These are phyloP conservation scores for Elachura formosa DNA, from an alignment of 2,113 vertebrate species.

Conservation along the genomic window DNA sequence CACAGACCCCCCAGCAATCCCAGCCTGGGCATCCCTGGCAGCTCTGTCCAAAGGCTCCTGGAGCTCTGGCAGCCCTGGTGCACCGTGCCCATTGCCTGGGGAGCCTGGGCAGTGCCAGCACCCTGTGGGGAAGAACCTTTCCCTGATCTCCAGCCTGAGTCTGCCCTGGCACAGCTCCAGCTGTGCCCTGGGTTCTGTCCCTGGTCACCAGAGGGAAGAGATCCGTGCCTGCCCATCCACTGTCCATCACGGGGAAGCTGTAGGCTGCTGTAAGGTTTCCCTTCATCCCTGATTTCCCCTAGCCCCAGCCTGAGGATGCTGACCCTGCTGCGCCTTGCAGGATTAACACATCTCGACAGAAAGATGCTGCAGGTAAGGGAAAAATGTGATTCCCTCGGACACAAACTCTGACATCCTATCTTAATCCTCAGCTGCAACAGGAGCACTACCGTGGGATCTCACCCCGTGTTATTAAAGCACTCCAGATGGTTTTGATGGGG, in stretches of 20 bases:
- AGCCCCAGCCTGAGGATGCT: neutral
- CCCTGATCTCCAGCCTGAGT: accelerated
- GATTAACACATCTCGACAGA: neutral
- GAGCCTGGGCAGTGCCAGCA: neutral
- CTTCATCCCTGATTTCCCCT: neutral
- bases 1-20: neutral
- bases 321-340: neutral
- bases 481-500: slow-evolving; percentile 52
- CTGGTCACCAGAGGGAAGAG: neutral
- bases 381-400: neutral
- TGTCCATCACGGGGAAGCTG: accelerated
- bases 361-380: neutral
- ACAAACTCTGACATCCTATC: neutral
- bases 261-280: neutral
- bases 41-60: accelerated
- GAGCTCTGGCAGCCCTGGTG: neutral
- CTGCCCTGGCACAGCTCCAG: neutral
- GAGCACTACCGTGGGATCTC: neutral
- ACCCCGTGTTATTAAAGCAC: slow-evolving; percentile 3
- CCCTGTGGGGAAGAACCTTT: neutral
- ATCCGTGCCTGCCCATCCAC: neutral
- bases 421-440: neutral
- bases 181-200: accelerated
- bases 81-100: neutral
- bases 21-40: neutral